Evolutionary conservation across 2,888 invertebrate genomes (phyloP).

Genomic region (Myathropa florea): DNA sequence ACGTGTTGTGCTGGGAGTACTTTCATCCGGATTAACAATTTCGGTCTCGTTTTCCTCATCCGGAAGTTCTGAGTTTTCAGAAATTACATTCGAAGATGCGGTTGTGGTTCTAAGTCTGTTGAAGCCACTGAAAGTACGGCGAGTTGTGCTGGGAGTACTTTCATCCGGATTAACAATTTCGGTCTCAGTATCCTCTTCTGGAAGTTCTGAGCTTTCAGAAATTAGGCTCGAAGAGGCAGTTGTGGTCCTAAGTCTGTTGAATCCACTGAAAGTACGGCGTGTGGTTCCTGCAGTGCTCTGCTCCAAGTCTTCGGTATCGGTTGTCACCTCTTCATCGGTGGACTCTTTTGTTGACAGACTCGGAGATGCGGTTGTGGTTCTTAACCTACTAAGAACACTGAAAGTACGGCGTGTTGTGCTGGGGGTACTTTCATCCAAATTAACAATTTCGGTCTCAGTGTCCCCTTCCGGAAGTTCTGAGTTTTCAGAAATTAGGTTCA

Average conservation of each 20-base stretch:
- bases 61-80: no score
- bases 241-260: not conserved
- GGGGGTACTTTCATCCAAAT: not conserved
- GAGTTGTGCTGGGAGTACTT: conserved; percentile 8
- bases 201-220: not conserved
- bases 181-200: not conserved
- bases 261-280: not conserved
- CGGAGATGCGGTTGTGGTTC: conserved; percentile 28
- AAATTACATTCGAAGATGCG: not conserved
- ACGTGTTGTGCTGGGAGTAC: conserved; percentile 45
- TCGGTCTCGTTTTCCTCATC: no score
- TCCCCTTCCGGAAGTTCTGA: not conserved
- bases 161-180: not conserved
- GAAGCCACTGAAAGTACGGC: conserved; percentile 14
- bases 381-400: conserved; percentile 49
- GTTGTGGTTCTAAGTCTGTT: conserved; percentile 17
- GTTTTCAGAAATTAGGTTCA: not conserved
- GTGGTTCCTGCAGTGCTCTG: not conserved
- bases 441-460: not conserved
- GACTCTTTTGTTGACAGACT: not conserved
- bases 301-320: not conserved
- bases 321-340: conserved; percentile 16
- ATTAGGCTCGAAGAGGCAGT: not conserved
- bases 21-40: not conserved
- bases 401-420: conserved; percentile 50